Percentiles rank a stretch among this genome's conserved stretches.
phyloP scores from a whole-genome alignment of 2,797 vertebrate genomes.

The Parotocinclus haroldoi region DNA sequence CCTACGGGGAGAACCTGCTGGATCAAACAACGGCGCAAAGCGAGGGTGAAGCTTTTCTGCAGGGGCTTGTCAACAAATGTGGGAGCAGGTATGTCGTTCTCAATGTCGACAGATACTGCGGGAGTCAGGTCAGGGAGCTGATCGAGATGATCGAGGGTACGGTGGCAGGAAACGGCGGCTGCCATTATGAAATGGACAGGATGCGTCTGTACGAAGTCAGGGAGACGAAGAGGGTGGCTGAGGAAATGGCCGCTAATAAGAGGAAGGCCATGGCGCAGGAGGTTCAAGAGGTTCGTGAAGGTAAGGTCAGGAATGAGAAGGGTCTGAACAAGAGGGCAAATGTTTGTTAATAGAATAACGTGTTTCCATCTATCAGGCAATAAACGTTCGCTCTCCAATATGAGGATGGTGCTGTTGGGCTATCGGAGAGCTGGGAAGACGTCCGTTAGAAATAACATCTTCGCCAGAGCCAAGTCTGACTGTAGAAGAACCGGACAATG shows the following conservation, averaged over 20 bases:
- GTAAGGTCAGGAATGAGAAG: neutral
- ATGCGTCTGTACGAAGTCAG: slow-evolving; percentile 22
- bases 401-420: slow-evolving; percentile 44
- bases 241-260: slow-evolving; percentile 27
- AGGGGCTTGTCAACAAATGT: slow-evolving; percentile 58
- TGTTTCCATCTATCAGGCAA: too few species aligned
- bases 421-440: slow-evolving; percentile 44
- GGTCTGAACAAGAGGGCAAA: too few species aligned
- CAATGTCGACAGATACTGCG: slow-evolving; percentile 42
- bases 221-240: slow-evolving; percentile 18
- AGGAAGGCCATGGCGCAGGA: slow-evolving; percentile 14
- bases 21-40: slow-evolving; percentile 47
- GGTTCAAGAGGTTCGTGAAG: slow-evolving; percentile 14
- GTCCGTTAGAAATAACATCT: slow-evolving; percentile 39
- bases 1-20: slow-evolving; percentile 54
- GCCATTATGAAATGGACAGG: slow-evolving; percentile 32
- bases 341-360: too few species aligned
- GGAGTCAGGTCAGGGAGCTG: slow-evolving; percentile 51
- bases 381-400: slow-evolving; percentile 10
- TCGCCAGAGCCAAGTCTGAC: slow-evolving; percentile 12
- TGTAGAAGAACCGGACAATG: slow-evolving; percentile 32
- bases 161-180: slow-evolving; percentile 38
- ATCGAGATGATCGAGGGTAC: slow-evolving; percentile 55
- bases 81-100: slow-evolving; percentile 56
- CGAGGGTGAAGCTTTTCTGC: slow-evolving; percentile 51